These are phyloP conservation scores for Centroberyx gerrardi DNA, from an alignment of 2,797 vertebrate species.

Conservation along the genomic window DNA sequence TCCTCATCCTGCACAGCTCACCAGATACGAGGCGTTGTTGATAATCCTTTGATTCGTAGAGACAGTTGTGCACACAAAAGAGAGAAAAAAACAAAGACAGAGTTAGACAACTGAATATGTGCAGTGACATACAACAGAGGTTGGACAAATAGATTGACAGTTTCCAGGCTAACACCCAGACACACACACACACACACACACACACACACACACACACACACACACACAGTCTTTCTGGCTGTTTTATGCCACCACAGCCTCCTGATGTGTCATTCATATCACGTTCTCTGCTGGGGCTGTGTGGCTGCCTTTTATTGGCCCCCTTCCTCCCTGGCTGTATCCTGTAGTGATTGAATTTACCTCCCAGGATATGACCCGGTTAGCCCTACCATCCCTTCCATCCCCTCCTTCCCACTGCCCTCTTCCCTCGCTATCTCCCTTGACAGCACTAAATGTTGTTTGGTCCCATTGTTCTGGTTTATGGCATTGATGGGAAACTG, in stretches of 20 bases:
- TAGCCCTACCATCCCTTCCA: constrained; percentile 39
- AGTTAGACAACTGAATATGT: not conserved
- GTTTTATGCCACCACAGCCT: constrained; percentile 38
- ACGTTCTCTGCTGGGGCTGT: constrained; percentile 52
- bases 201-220: constrained; percentile 25
- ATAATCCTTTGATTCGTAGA: not conserved
- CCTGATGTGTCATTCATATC: constrained; percentile 49
- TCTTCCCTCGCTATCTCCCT: constrained; percentile 22
- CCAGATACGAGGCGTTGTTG: not conserved
- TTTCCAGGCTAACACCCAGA: constrained; percentile 27
- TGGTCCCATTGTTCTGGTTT: constrained; percentile 58
- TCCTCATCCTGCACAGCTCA: constrained; percentile 20
- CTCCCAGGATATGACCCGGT: constrained; percentile 74
- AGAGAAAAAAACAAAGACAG: not conserved
- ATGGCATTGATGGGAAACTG: constrained; percentile 59
- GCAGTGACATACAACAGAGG: not conserved
- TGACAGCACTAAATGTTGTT: constrained; percentile 51
- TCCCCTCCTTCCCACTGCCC: constrained; percentile 18
- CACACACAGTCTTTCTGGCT: not conserved
- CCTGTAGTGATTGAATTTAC: constrained; percentile 82
- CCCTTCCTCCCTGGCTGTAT: constrained; percentile 65
- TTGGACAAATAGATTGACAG: constrained; percentile 20
- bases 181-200: constrained; percentile 15
- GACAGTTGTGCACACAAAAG: not conserved
- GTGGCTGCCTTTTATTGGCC: constrained; percentile 66